phyloP scores from a whole-genome alignment of 1,140 invertebrate species.

The Euura saliciscinereae region DNA sequence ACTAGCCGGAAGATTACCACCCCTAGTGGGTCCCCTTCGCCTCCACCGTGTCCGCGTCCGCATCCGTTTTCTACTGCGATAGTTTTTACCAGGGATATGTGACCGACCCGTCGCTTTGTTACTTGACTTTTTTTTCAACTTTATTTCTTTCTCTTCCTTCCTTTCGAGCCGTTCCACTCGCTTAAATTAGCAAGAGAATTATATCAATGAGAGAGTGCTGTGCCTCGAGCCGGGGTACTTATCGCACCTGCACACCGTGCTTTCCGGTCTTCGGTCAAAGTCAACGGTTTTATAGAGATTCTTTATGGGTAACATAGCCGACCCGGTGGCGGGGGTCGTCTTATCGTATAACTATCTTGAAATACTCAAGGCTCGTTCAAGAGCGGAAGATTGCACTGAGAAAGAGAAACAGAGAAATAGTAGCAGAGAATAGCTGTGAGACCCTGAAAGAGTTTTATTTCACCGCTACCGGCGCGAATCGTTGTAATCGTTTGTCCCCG shows the following conservation, averaged over 20 bases:
- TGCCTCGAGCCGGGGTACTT: slow-evolving; percentile 8
- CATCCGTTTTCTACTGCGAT: slow-evolving; percentile 38
- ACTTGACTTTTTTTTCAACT: slow-evolving; percentile 23
- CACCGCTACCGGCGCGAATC: not conserved
- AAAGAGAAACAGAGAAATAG: not conserved
- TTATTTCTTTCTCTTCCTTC: slow-evolving; percentile 18
- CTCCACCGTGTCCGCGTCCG: slow-evolving; percentile 27
- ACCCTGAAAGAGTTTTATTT: not conserved
- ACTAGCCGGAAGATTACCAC: slow-evolving; percentile 46
- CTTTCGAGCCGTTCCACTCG: slow-evolving; percentile 20
- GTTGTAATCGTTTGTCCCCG: slow-evolving; percentile 22
- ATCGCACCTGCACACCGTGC: slow-evolving; percentile 12
- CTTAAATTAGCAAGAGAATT: slow-evolving; percentile 32
- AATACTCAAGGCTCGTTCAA: not conserved
- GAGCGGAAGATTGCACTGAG: not conserved
- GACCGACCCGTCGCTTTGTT: slow-evolving; percentile 43
- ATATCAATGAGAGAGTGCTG: slow-evolving; percentile 25
- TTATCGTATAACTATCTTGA: not conserved
- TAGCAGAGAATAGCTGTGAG: too few relatives aligned
- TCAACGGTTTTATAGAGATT: too few relatives aligned
- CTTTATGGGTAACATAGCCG: too few relatives aligned
- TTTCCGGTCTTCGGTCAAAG: too few relatives aligned
- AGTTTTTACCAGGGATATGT: slow-evolving; percentile 45
- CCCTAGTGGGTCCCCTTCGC: slow-evolving; percentile 25
- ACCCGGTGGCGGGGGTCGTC: too few relatives aligned